Percentiles rank a stretch among this genome's conserved stretches.
phyloP scores from a whole-genome alignment of 2,113 vertebrate species.

The Ascaphus truei region DNA sequence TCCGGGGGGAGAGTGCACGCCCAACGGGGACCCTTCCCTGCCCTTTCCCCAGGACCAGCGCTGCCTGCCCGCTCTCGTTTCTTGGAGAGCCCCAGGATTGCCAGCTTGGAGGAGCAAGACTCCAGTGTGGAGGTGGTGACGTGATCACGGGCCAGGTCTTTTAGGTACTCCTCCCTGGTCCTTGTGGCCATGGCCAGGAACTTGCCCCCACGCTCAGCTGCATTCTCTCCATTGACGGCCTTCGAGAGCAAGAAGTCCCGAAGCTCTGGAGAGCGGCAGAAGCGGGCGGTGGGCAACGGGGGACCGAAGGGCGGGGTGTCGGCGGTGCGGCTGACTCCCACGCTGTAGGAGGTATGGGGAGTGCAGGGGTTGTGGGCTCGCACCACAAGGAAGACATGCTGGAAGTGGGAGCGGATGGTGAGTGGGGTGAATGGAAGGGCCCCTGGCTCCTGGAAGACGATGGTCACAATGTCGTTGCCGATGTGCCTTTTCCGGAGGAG shows the following conservation, averaged over 20 bases:
- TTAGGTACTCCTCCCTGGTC: constrained; percentile 84
- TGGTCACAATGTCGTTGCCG: constrained; percentile 87
- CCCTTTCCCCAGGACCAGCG: constrained; percentile 16
- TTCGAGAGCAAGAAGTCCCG: constrained; percentile 85
- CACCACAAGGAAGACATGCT: constrained; percentile 85
- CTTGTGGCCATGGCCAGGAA: constrained; percentile 89
- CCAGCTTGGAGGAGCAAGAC: constrained; percentile 81
- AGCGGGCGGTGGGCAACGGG: constrained; percentile 72
- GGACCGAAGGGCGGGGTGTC: constrained; percentile 87
- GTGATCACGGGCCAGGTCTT: constrained; percentile 82
- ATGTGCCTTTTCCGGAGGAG: constrained; percentile 86
- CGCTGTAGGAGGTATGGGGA: constrained; percentile 76
- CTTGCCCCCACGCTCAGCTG: constrained; percentile 80
- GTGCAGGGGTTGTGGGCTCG: constrained; percentile 72
- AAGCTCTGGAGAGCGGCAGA: constrained; percentile 68
- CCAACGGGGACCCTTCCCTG: constrained; percentile 62
- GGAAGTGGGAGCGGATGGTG: constrained; percentile 86
- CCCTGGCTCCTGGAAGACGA: constrained; percentile 87
- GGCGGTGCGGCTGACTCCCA: constrained; percentile 85
- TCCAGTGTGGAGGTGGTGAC: constrained; percentile 85
- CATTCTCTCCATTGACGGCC: constrained; percentile 84
- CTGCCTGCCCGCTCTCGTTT: constrained; percentile 59
- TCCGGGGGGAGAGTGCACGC: constrained; percentile 50
- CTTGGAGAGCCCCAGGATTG: constrained; percentile 72
- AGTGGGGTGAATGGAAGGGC: constrained; percentile 81